These are phyloP conservation scores for Nomada fabriciana DNA, from an alignment of 2,888 invertebrate genomes.

Conservation along the genomic window DNA sequence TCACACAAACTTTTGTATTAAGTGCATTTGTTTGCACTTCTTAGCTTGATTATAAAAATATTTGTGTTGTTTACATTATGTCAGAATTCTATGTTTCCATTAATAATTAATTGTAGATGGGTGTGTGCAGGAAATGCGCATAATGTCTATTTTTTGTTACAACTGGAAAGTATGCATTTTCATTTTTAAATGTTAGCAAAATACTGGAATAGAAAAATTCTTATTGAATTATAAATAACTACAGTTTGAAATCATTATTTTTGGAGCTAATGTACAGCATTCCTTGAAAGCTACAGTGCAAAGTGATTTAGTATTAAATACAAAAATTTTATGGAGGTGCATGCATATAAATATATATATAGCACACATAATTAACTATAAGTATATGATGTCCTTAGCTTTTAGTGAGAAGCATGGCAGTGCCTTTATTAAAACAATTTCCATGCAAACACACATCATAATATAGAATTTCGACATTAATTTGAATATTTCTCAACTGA, in stretches of 20 bases:
- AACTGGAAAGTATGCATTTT: not conserved
- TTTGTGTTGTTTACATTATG: constrained; percentile 8
- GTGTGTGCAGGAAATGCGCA: not conserved
- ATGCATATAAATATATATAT: constrained; percentile 22
- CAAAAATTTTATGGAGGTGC: constrained; percentile 30
- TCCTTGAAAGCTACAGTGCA: constrained; percentile 58
- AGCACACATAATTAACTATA: constrained; percentile 43
- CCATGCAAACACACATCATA: constrained; percentile 51
- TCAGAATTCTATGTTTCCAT: constrained; percentile 5
- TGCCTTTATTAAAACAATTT: constrained; percentile 70
- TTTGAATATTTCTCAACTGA: constrained; percentile 31
- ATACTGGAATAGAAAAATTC: not conserved
- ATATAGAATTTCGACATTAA: constrained; percentile 20
- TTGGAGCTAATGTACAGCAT: constrained; percentile 55
- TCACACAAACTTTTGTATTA: constrained; percentile 17
- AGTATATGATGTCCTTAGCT: constrained; percentile 49
- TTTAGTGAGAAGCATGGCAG: constrained; percentile 64
- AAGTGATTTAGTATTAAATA: constrained; percentile 54
- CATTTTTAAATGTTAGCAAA: constrained; percentile 2
- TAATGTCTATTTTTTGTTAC: constrained; percentile 5
- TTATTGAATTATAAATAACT: constrained; percentile 3
- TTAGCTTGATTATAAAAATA: constrained; percentile 21
- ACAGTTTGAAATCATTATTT: constrained; percentile 33
- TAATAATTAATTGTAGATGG: not conserved
- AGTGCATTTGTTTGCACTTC: constrained; percentile 12